A percentile compares a stretch with the other conserved stretches of the same genome.
Conservation (phyloP, 1,140 invertebrate species). For the fruit fly (Drosophila melanogaster) region Release_6_plus_ISO1_MT NC_004354.4:7353001-7353500, state of each 20-base stretch:
- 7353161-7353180: conserved; percentile 13
- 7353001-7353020: not conserved
- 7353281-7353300: conserved; percentile 61
- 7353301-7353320: conserved; percentile 74
- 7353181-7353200: not conserved
- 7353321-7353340: conserved; percentile 32
- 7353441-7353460: conserved; percentile 67
- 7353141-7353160: conserved; percentile 61
- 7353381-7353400: conserved; percentile 23
- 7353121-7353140: conserved; percentile 34
- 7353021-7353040: not conserved
- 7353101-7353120: conserved; percentile 72
- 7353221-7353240: conserved; percentile 54
- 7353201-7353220: conserved; percentile 41
- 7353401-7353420: conserved; percentile 6
- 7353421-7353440: conserved; percentile 9
- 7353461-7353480: conserved; percentile 47
- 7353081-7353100: conserved; percentile 15
- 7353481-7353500: conserved; percentile 64
- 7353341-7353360: conserved; percentile 17
- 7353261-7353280: conserved; percentile 58
- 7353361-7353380: conserved; percentile 46
- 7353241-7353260: conserved; percentile 56
- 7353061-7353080: not conserved
- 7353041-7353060: not conserved